A percentile compares a stretch with the other conserved stretches of the same genome.
These are phyloP conservation scores for Spermophilus dauricus DNA, from an alignment of 2,113 vertebrate genomes.

Conservation along the genomic window DNA sequence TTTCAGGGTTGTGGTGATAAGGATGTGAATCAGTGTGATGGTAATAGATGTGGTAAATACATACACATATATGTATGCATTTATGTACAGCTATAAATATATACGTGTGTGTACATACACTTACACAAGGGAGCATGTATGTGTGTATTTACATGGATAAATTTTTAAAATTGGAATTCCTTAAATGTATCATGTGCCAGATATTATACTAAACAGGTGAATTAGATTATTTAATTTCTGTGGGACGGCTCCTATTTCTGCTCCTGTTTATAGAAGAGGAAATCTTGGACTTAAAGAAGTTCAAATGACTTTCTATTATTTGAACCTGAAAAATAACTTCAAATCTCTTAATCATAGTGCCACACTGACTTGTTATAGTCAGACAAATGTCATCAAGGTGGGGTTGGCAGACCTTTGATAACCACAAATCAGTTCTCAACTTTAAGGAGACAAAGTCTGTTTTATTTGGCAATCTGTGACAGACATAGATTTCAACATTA, in stretches of 20 bases:
- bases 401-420: background rate
- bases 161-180: background rate
- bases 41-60: background rate
- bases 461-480: background rate
- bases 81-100: background rate
- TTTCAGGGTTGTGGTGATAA: background rate
- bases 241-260: background rate
- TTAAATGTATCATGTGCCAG: background rate
- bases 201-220: background rate
- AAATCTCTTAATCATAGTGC: background rate
- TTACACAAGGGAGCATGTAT: background rate
- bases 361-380: background rate
- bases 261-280: background rate
- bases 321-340: background rate
- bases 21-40: background rate
- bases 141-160: background rate
- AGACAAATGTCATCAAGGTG: background rate
- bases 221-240: background rate
- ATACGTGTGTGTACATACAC: background rate
- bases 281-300: background rate
- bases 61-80: background rate
- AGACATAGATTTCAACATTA: background rate
- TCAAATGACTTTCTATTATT: background rate
- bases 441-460: background rate
- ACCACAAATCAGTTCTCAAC: background rate